These are phyloP conservation scores for Crepidodera aurea DNA, from an alignment of 2,888 invertebrate genomes.

Conservation along the genomic window DNA sequence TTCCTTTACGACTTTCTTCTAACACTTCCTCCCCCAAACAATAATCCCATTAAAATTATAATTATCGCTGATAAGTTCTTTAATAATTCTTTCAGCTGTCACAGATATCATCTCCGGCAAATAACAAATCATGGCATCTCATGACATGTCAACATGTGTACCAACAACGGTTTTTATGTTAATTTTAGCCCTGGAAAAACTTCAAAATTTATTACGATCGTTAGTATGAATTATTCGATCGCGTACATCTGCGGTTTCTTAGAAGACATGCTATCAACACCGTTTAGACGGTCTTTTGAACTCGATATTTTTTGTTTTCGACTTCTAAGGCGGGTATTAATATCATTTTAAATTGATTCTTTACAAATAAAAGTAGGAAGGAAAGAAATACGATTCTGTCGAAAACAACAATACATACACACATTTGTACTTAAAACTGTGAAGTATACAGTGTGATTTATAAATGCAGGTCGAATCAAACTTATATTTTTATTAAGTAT, in stretches of 20 bases:
- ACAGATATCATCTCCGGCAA: constrained; percentile 41
- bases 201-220: constrained; percentile 36
- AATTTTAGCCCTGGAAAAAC: constrained; percentile 36
- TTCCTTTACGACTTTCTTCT: not conserved
- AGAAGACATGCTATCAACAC: constrained; percentile 23
- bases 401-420: too few species aligned
- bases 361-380: not conserved
- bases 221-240: constrained; percentile 37
- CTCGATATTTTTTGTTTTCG: constrained; percentile 3
- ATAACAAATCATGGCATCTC: constrained; percentile 48
- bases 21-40: not conserved
- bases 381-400: too few species aligned
- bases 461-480: too few species aligned
- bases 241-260: constrained; percentile 30
- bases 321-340: constrained; percentile 4
- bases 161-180: constrained; percentile 39
- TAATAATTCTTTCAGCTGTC: constrained; percentile 38
- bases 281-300: constrained; percentile 22
- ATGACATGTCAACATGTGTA: constrained; percentile 47
- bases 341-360: constrained; percentile 10
- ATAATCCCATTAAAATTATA: constrained; percentile 21
- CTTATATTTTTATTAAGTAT: too few species aligned
- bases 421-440: too few species aligned
- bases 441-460: too few species aligned
- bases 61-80: constrained; percentile 16